Evolutionary conservation across 2,797 vertebrate genomes (phyloP), one percentile per base, ranked within the genome.

Genomic region (Sternotherus odoratus): DNA sequence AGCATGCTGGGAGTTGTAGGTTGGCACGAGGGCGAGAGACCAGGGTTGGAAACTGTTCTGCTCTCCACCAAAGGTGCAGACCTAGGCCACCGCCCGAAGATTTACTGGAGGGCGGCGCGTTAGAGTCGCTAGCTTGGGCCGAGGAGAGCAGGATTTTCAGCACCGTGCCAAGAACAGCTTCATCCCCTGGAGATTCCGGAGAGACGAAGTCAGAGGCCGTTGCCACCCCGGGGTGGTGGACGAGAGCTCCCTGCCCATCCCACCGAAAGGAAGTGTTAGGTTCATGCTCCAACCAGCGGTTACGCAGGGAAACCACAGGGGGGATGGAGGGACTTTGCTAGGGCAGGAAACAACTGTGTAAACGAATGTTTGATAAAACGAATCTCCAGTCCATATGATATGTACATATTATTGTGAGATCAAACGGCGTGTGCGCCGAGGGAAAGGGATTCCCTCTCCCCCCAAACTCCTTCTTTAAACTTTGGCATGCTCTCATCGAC

Each of bases 401-500:
- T 39, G n/a, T 75, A 82, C 94, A 30, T 81, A 77, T 95, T 88
- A 86, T 63, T 83, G 30, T 46, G 90, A 88, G 86, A 95, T 96
- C 74, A 90, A 81, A 95, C 91, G 94, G 75, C 57, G 83, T 33
- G n/a, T 30, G 53, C 28, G n/a, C 60, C n/a, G n/a, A 54, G 51
- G 91, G 85, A 88, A 33, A 79, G 77, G 91, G 83, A 91, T 89
- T 85, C 96, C 90, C 89, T 56, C 78, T 89, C 83, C 89, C 90
- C 83, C 89, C 63, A 8, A 63, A 79, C 56, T 63, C 82, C 75
- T 74, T 33, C 86, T 92, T 93, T 91, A 66, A 89, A 83, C 85
- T 87, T 26, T 51, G 89, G 83, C 94, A 57, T 77, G 46, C 84
- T 87, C 91, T 95, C 94, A 85, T 77, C 84, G 43, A 87, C 94